Evolutionary conservation across 2,113 vertebrate species (phyloP).

Genomic region (Columba janthina): DNA sequence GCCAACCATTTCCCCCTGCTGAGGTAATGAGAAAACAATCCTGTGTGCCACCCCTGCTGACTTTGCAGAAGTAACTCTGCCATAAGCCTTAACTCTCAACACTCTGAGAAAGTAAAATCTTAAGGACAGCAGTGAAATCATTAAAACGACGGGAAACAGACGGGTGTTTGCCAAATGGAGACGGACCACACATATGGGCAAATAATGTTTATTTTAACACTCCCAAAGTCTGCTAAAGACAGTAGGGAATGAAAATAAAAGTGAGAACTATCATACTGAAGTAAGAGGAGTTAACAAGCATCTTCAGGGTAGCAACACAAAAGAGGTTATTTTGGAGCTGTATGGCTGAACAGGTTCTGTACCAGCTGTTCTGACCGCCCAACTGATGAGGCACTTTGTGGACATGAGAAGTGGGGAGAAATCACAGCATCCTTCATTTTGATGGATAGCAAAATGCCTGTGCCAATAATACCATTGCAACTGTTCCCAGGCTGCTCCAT

Average conservation of each 20-base stretch:
- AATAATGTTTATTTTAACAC: constrained; percentile 53
- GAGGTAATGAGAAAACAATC: constrained; percentile 13
- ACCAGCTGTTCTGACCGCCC: neutral
- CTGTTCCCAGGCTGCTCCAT: neutral
- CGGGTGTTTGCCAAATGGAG: constrained; percentile 33
- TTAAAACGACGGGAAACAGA: neutral
- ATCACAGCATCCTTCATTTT: neutral
- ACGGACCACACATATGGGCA: neutral
- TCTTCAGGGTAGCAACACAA: neutral
- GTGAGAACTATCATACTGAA: neutral
- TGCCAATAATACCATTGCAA: neutral
- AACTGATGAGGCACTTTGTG: neutral
- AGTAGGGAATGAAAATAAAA: constrained; percentile 5
- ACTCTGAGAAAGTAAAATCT: constrained; percentile 1
- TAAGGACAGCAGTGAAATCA: neutral
- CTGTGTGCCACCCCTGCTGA: neutral
- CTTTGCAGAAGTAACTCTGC: neutral
- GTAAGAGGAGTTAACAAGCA: neutral
- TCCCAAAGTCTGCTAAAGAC: constrained; percentile 28
- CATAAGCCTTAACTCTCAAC: neutral
- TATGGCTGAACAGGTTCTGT: neutral
- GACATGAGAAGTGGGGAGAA: neutral
- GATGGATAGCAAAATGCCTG: neutral
- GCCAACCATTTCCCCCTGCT: neutral
- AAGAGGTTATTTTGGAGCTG: neutral